These are phyloP conservation scores for Periphyllus acericola DNA, from an alignment of 2,888 invertebrate genomes.

Conservation along the genomic window DNA sequence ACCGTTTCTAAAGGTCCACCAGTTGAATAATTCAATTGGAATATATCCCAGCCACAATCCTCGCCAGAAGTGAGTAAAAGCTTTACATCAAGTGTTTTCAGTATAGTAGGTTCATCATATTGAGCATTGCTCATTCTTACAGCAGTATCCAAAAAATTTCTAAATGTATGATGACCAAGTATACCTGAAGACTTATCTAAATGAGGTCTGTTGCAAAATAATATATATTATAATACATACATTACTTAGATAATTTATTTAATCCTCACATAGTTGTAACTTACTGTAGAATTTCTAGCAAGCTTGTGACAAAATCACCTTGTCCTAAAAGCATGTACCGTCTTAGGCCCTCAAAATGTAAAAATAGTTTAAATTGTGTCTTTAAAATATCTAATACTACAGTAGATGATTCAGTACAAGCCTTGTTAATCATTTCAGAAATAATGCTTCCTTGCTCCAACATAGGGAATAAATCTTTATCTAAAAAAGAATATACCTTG, in stretches of 20 bases:
- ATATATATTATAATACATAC: neutral
- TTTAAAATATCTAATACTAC: slow-evolving; percentile 87
- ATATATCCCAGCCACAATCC: slow-evolving; percentile 91
- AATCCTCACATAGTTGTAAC: slow-evolving; percentile 66
- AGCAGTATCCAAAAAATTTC: slow-evolving; percentile 84
- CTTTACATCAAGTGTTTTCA: slow-evolving; percentile 86
- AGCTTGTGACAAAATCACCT: slow-evolving; percentile 94
- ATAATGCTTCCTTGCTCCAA: slow-evolving; percentile 80
- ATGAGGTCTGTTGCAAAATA: slow-evolving; percentile 76
- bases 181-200: slow-evolving; percentile 86
- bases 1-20: slow-evolving; percentile 90
- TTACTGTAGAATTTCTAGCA: slow-evolving; percentile 91
- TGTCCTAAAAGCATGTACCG: slow-evolving; percentile 92
- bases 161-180: slow-evolving; percentile 88
- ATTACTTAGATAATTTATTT: neutral
- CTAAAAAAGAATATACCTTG: slow-evolving; percentile 66
- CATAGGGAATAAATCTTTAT: slow-evolving; percentile 74
- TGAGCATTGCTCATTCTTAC: slow-evolving; percentile 93
- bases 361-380: slow-evolving; percentile 86
- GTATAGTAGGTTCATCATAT: slow-evolving; percentile 90
- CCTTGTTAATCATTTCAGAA: slow-evolving; percentile 82
- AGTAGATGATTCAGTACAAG: slow-evolving; percentile 87
- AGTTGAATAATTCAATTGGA: slow-evolving; percentile 85
- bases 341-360: slow-evolving; percentile 90
- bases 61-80: slow-evolving; percentile 74